Evolutionary conservation across 2,888 invertebrate species (phyloP), one percentile per base, ranked within the genome.

Genomic region (Calliphora vomitoria): DNA sequence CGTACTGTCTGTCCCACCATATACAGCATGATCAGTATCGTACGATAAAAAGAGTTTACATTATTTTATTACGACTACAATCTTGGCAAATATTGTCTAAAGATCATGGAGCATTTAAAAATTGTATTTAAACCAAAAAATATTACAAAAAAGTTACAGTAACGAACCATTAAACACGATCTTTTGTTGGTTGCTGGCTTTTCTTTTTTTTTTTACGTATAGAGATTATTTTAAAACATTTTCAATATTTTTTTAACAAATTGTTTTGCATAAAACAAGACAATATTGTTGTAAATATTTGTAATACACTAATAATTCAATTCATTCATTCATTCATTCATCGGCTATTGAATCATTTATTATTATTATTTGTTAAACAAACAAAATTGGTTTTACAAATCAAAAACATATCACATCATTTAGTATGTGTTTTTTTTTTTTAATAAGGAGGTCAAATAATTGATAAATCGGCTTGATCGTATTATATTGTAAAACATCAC

Each of bases 81-180:
- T 50, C 35, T 60, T 15, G 8, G 3, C 50, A 66, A 38, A 53
- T 20, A 55, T 55, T 20, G 6, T 55, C 62, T 71, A 15, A 50
- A 75, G 50, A 68, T 76, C 69, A 76, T 76, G 76, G 31, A 55
- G 44, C 53, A 69, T 74, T 81, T 81, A 1, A 13, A 38, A 55
- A 71, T 53, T 44, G 31, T 44, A 55, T 47, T 18, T 11, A 11
- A 41, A 55, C 35, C 15, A 76, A 53, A 13, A 31, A 20, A 41
- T 50, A 13, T 15, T 44, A 15, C 50, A 47, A 53, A 13, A 41
- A 71, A 13, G 15, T 18, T 79, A 68, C 47, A 71, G 41, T 66
- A 53, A 72, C 85, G 72, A 66, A 72, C 62, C 72, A 85, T 68
- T 82, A 71, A 76, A 72, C 85, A 78, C 47, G 72, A 79, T 66